Conservation (phyloP, 2,888 invertebrate genomes). For the Microctonus hyperodae region DNA sequence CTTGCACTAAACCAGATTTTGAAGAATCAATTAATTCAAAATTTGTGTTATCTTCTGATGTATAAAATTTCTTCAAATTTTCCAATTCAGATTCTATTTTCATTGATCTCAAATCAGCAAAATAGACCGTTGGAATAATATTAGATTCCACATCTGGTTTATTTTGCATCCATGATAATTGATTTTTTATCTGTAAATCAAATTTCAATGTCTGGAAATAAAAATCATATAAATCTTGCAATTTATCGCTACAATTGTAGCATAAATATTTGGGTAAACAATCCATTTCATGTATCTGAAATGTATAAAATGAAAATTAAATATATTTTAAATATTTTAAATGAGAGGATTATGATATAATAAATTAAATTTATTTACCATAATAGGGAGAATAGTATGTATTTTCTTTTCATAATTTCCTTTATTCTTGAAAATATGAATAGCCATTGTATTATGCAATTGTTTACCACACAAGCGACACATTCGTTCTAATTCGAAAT, state of each 20-base stretch:
- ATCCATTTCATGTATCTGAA: constrained; percentile 59
- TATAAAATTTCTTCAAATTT: constrained; percentile 38
- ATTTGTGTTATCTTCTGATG: not conserved
- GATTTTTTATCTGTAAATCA: constrained; percentile 53
- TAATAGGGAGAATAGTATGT: constrained; percentile 57
- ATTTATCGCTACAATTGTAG: constrained; percentile 57
- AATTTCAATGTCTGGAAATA: constrained; percentile 55
- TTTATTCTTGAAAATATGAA: constrained; percentile 57
- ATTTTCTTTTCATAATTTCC: constrained; percentile 56
- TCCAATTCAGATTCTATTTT: constrained; percentile 55
- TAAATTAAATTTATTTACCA: constrained; percentile 48
- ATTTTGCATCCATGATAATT: constrained; percentile 57
- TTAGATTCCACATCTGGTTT: constrained; percentile 41
- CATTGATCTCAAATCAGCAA: constrained; percentile 49
- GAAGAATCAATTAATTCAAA: not conserved
- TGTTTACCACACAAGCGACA: constrained; percentile 59
- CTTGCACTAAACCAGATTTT: not conserved
- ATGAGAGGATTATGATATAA: not conserved
- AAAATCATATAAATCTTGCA: constrained; percentile 58
- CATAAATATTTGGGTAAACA: constrained; percentile 59
- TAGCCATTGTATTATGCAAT: constrained; percentile 48
- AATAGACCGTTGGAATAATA: constrained; percentile 53
- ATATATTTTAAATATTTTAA: not conserved
- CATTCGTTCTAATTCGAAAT: constrained; percentile 55
- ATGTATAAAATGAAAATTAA: constrained; percentile 11